Percentiles rank a stretch among this genome's conserved stretches.
These are phyloP conservation scores for Hyperoplus immaculatus DNA, from an alignment of 2,797 vertebrate species.

Conservation along the genomic window DNA sequence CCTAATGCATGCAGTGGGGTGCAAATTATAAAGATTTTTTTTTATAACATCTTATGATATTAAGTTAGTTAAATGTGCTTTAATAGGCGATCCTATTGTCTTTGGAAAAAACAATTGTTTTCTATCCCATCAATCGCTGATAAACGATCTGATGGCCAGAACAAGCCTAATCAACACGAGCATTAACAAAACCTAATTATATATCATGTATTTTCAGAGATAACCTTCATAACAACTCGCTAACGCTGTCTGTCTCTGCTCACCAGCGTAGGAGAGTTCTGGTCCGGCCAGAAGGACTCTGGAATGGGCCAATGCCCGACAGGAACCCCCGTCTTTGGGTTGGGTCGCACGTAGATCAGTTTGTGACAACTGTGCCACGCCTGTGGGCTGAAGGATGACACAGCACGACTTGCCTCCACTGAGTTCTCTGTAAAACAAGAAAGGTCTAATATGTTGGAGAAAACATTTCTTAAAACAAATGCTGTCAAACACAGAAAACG, in stretches of 20 bases:
- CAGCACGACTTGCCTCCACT: constrained; percentile 87
- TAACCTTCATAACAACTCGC: not conserved
- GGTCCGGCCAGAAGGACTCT: constrained; percentile 99
- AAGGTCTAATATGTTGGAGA: constrained; percentile 25
- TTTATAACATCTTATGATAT: too few species aligned
- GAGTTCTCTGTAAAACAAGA: constrained; percentile 87
- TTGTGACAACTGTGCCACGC: constrained; percentile 99
- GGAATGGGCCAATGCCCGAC: constrained; percentile 99
- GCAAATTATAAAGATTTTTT: too few species aligned
- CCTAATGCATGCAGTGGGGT: too few species aligned
- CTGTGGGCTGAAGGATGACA: constrained; percentile 89
- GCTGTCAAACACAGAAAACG: not conserved
- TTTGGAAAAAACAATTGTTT: too few species aligned
- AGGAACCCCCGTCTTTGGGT: constrained; percentile 97
- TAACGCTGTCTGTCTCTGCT: constrained; percentile 64
- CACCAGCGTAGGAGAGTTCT: constrained; percentile 97
- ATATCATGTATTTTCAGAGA: not conserved
- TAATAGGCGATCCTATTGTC: too few species aligned
- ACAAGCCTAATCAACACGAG: too few species aligned
- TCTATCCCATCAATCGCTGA: too few species aligned
- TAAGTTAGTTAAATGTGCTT: too few species aligned
- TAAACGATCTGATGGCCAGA: too few species aligned
- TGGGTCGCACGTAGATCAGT: constrained; percentile 97
- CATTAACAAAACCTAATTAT: not conserved
- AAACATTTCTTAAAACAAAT: not conserved